Base-by-base conservation (phyloP, 2,797 vertebrate species). In the Cirrhinus molitorella region DNA sequence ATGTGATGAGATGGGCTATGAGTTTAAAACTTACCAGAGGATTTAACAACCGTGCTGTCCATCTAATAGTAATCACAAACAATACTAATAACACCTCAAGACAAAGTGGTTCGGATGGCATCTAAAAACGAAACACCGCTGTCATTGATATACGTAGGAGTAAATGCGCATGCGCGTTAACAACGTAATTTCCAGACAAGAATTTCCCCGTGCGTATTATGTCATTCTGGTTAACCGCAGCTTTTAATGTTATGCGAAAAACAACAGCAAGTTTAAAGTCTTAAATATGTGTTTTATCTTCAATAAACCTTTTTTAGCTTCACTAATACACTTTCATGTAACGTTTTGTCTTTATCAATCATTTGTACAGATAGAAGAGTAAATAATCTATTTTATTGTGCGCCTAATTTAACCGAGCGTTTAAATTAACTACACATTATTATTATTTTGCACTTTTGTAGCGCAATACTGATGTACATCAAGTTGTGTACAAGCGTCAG, bases 11-110 rank as follows among this genome's bases (percentile, higher is more conserved):
- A 61, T 45, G n/a, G 28, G 34, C 19, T 45, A n/a, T 31, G 21
- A 67, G 31, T 76, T 83, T 3, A 2, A 72, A n/a, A 72, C 88
- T 82, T 77, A 89, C 88, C 87, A 25, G 88, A 47, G 6, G 55
- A 21, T 23, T 83, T 65, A 51, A 25, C 43, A 57, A 37, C 68
- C 40, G 78, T 61, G 19, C 19, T 31, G 47, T 87, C 77, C 85
- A 88, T 89, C 67, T 73, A 19, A 14, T 7, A 79, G 25, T 37
- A 21, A 9, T 25, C n/a, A 31, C 23, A 49, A 25, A 65, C 31
- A 87, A 68, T 74, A 25, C 14, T 21, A 79, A 11, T 17, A 45
- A 19, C 14, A 72, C 0, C 25, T 3, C 8, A 81, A 37, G 7
- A 9, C 19, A 57, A 57, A 9, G 28, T 25, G 25, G 11, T 16